Evolutionary conservation across 2,797 vertebrate species (phyloP).

Genomic region (Diceros bicornis): DNA sequence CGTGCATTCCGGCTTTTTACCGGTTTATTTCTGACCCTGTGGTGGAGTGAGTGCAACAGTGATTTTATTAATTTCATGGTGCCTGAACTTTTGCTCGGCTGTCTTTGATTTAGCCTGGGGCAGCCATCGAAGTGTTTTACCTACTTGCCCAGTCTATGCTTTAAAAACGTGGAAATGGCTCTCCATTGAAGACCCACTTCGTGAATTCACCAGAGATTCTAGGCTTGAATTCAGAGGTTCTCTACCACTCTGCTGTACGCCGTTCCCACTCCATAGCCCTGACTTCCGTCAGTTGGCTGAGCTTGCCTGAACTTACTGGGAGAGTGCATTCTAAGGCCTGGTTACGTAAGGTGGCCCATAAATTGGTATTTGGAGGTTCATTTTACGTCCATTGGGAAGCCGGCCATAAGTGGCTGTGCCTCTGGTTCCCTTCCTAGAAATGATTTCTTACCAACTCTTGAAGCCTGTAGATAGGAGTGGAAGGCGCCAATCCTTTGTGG

Average conservation of each 20-base stretch:
- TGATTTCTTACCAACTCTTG: neutral
- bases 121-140: constrained; percentile 47
- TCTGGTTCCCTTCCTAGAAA: neutral
- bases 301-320: neutral
- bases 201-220: neutral
- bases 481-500: neutral
- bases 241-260: accelerated
- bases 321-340: neutral
- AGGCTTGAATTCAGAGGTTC: neutral
- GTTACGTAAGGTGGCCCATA: neutral
- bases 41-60: neutral
- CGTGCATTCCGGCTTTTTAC: neutral
- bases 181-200: neutral
- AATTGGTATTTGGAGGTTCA: neutral
- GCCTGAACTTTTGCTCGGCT: constrained; percentile 57
- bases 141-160: neutral
- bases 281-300: no score
- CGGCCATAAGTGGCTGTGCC: neutral
- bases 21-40: neutral
- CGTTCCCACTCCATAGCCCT: neutral
- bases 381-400: neutral
- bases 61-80: constrained; percentile 73
- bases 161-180: constrained; percentile 31
- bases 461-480: neutral
- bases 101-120: constrained; percentile 62